Base-by-base conservation (phyloP, 2,113 vertebrate genomes). In the Phalacrocorax aristotelis region DNA sequence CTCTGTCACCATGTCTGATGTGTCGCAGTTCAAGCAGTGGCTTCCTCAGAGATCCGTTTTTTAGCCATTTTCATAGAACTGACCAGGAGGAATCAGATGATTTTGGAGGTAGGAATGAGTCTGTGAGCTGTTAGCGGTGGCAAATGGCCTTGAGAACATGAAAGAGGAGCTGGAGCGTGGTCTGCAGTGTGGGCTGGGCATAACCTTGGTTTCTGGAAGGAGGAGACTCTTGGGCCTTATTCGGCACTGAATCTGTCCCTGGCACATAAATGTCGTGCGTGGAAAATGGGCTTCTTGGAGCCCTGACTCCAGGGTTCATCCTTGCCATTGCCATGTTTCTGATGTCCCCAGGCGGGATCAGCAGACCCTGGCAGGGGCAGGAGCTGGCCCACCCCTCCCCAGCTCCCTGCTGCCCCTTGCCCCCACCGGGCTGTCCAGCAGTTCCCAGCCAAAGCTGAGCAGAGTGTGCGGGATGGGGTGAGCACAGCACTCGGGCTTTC, bases 291-390 rank as follows among this genome's bases (percentile, higher is more conserved):
- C n/a, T 49, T 52, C n/a, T 49, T 0, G 0, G 23, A 49, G 18
- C 72, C 52, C 52, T 34, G 51, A 23, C 15, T n/a, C 25, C 30
- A 12, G 30, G 2, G 2, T 10, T 55, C 18, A 3, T 25, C 13
- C 58, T 42, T 7, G 0, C 13, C 2, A 1, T 11, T 19, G 44
- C 57, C 6, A 1, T 5, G 26, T 72, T 46, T 20, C 13, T 13
- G 68, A 13, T 36, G 25, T 32, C 36, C 81, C 38, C 0, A 7
- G n/a, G 38, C 15, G 68, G 36, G 69, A n/a, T 62, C 69, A 54
- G 38, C 52, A 44, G 79, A 49, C 34, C 27, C 64, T 30, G 52
- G 40, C 51, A 30, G 42, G 48, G 61, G 51, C 38, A 42, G 77
- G 38, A 65, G 30, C 29, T 3, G 4, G 26, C 26, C 26, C 13